Conservation (phyloP, 2,888 invertebrate genomes). For the Ectropis crepuscularia region DNA sequence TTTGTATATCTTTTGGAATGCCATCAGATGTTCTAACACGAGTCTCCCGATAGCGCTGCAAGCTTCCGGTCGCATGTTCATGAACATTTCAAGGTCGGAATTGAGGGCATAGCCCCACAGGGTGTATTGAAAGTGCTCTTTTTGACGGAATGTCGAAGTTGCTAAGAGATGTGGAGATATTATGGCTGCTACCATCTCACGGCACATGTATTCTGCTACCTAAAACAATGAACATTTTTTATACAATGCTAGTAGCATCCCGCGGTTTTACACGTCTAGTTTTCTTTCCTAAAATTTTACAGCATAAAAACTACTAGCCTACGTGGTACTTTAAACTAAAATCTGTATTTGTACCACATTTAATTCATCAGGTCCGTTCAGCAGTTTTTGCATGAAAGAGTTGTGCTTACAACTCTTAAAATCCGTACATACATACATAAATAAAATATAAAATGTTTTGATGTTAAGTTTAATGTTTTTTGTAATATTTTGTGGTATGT, state of each 20-base stretch:
- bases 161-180: constrained; percentile 79
- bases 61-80: constrained; percentile 84
- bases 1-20: constrained; percentile 80
- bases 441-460: too few species aligned
- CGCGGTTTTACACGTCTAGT: too few species aligned
- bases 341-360: too few species aligned
- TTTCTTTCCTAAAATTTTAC: too few species aligned
- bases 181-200: constrained; percentile 85
- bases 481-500: too few species aligned
- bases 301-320: too few species aligned
- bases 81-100: constrained; percentile 83
- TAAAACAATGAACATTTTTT: constrained; percentile 43
- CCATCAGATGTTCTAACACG: constrained; percentile 81
- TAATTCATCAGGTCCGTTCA: too few species aligned
- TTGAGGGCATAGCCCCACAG: constrained; percentile 85
- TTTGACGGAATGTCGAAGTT: constrained; percentile 78
- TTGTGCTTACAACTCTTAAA: too few species aligned
- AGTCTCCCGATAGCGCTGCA: constrained; percentile 84
- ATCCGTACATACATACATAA: too few species aligned
- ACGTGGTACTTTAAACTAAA: too few species aligned
- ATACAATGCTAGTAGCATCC: not conserved
- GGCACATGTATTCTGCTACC: constrained; percentile 87
- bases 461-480: too few species aligned
- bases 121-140: constrained; percentile 82
- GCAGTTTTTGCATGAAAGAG: too few species aligned